Evolutionary conservation across 1,140 invertebrate species (phyloP).

Genomic region (Caenorhabditis inopinata): DNA sequence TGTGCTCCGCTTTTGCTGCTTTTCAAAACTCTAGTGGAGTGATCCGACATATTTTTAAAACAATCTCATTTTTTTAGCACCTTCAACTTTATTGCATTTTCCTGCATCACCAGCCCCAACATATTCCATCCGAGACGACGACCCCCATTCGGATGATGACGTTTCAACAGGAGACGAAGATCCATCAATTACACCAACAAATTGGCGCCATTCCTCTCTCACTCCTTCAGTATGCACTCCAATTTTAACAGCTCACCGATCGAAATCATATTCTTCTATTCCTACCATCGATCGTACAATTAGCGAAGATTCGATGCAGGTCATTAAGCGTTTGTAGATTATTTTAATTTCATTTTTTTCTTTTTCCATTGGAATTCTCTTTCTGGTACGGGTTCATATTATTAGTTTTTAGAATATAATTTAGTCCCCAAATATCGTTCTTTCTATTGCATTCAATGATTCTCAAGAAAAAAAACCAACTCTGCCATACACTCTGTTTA

Average conservation of each 20-base stretch:
- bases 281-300: slow-evolving; percentile 44
- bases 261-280: slow-evolving; percentile 40
- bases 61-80: neutral
- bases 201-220: slow-evolving; percentile 25
- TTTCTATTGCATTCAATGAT: neutral
- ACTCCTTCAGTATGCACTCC: slow-evolving; percentile 19
- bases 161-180: neutral
- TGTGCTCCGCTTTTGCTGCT: no score
- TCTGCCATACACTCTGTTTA: slow-evolving; percentile 10
- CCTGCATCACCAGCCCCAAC: slow-evolving; percentile 5
- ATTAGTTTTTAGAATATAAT: neutral
- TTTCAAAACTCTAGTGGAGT: no score
- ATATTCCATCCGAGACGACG: neutral
- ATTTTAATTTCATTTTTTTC: neutral
- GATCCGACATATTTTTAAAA: no score
- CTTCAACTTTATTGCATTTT: slow-evolving; percentile 3
- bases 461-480: no score
- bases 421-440: neutral
- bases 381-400: neutral
- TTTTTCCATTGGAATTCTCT: neutral
- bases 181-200: slow-evolving; percentile 8
- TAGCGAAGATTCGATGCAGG: slow-evolving; percentile 41
- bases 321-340: slow-evolving; percentile 30
- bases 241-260: neutral
- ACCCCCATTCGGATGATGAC: neutral